Evolutionary conservation across 2,113 vertebrate genomes (phyloP).

Genomic region (Cochlearius cochlearius): DNA sequence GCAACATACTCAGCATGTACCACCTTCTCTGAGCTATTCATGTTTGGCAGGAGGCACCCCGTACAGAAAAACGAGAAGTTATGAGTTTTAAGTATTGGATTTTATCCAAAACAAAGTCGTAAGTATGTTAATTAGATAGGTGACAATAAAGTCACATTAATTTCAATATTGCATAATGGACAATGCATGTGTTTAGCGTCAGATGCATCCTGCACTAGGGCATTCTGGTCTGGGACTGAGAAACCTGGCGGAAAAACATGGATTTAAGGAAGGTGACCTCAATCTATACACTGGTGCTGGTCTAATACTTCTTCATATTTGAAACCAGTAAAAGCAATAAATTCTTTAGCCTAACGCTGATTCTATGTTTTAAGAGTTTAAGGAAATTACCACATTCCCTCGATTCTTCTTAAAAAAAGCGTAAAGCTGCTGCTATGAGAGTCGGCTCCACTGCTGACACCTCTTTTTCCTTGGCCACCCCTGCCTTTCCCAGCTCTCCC

Average conservation of each 20-base stretch:
- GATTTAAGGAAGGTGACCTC: neutral
- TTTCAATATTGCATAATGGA: neutral
- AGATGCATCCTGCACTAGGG: neutral
- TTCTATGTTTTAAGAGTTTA: neutral
- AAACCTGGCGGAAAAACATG: neutral
- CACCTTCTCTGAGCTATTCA: neutral
- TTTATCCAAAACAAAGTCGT: neutral
- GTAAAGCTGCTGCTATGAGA: neutral
- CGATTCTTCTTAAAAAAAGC: neutral
- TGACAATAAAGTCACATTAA: neutral
- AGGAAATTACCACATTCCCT: neutral
- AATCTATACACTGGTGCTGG: rapidly evolving
- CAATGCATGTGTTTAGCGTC: neutral
- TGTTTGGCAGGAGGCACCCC: neutral
- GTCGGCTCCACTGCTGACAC: neutral
- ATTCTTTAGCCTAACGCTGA: neutral
- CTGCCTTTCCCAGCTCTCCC: neutral
- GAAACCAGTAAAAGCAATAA: neutral
- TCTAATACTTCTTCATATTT: neutral
- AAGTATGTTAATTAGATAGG: neutral
- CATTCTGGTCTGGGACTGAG: neutral
- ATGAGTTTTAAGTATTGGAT: neutral
- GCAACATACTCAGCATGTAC: neutral
- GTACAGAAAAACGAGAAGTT: neutral
- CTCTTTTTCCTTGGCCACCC: neutral